Evolutionary conservation across 2,113 vertebrate species (phyloP).

Genomic region (Synchiropus splendidus): DNA sequence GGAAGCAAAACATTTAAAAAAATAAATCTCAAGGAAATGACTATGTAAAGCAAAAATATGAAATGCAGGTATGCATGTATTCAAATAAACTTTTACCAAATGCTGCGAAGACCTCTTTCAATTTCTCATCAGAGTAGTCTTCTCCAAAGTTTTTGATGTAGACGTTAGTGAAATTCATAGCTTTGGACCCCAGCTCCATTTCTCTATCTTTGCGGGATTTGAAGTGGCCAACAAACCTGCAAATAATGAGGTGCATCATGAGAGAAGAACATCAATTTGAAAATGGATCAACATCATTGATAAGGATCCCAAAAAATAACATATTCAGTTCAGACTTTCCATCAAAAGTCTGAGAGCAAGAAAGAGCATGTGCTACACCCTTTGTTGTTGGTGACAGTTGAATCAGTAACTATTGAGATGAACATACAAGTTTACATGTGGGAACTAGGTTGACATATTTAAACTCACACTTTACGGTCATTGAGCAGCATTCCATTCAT

Average conservation of each 20-base stretch:
- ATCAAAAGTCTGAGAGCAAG: too few relatives aligned
- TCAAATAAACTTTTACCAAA: too few relatives aligned
- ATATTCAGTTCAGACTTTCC: too few relatives aligned
- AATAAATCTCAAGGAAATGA: background rate
- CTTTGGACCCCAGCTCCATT: slow-evolving; percentile 76
- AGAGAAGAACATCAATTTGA: slow-evolving; percentile 1
- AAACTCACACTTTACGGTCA: slow-evolving; percentile 88
- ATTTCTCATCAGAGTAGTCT: slow-evolving; percentile 73
- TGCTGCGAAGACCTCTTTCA: slow-evolving; percentile 76
- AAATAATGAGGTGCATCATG: too few relatives aligned
- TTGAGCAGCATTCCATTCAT: slow-evolving; percentile 98
- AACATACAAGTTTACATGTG: too few relatives aligned
- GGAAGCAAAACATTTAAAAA: background rate
- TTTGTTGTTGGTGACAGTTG: too few relatives aligned
- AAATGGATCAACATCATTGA: too few relatives aligned
- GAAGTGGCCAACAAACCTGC: slow-evolving; percentile 91
- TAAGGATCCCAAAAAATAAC: too few relatives aligned
- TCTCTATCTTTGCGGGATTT: slow-evolving; percentile 91
- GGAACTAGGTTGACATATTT: background rate
- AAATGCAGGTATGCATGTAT: too few relatives aligned
- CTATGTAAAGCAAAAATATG: too few relatives aligned
- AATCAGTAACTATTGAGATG: too few relatives aligned
- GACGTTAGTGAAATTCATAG: slow-evolving; percentile 87
- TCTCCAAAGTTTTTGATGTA: slow-evolving; percentile 92
- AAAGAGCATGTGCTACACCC: too few relatives aligned